These are phyloP conservation scores for Allolobophora icterica DNA, from an alignment of 2,888 invertebrate species.

Conservation along the genomic window DNA sequence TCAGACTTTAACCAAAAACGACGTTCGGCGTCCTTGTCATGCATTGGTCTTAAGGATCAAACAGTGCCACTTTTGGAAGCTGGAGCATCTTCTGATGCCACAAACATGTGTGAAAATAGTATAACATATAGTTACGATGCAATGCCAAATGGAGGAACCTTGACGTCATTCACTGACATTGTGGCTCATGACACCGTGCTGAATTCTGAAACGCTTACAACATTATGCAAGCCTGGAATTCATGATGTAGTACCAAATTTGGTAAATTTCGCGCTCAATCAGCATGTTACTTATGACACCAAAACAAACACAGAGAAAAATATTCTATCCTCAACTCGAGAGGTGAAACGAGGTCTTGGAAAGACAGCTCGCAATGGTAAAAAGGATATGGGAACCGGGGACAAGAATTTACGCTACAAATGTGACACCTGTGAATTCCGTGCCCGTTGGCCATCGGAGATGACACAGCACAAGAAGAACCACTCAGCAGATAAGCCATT, in stretches of 20 bases:
- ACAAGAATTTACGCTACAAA: constrained; percentile 59
- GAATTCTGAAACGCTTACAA: not conserved
- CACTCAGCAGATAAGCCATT: constrained; percentile 65
- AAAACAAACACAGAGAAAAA: not conserved
- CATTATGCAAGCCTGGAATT: constrained; percentile 6
- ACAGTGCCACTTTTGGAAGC: not conserved
- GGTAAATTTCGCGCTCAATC: not conserved
- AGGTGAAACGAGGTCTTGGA: not conserved
- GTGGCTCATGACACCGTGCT: not conserved
- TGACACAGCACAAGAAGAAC: constrained; percentile 66
- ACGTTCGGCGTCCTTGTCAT: not conserved
- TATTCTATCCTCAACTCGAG: not conserved
- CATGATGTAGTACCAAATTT: not conserved
- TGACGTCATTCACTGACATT: not conserved
- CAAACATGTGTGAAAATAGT: not conserved
- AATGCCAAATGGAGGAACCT: not conserved
- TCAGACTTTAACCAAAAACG: constrained; percentile 2
- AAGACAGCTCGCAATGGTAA: constrained; percentile 1
- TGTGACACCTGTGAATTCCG: constrained; percentile 63
- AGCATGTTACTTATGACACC: not conserved
- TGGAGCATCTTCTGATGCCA: not conserved
- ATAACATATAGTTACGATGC: not conserved
- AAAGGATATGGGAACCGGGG: constrained; percentile 33
- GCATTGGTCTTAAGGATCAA: not conserved
- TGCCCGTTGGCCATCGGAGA: constrained; percentile 66